Percentiles rank a stretch among this genome's conserved stretches.
Evolutionary conservation across 2,888 invertebrate species (phyloP).

Genomic region (Philereme transversata): DNA sequence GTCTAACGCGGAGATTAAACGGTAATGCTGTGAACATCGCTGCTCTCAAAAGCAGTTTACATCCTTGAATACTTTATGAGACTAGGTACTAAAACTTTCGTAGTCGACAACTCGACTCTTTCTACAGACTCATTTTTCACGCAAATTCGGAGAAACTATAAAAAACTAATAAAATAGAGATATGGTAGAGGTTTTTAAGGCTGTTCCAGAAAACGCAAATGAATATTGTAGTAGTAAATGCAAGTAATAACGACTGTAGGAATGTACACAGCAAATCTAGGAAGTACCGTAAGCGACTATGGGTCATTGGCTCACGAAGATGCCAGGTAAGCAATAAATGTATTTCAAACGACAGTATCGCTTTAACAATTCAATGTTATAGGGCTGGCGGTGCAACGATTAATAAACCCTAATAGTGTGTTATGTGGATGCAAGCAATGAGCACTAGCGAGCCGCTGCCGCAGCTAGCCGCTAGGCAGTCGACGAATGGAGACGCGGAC

Average conservation of each 20-base stretch:
- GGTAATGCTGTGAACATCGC: conserved; percentile 49
- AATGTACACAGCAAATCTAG: conserved; percentile 58
- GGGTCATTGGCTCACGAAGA: conserved; percentile 76
- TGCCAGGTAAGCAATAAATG: conserved; percentile 67
- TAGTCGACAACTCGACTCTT: conserved; percentile 12
- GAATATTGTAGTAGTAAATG: conserved; percentile 27
- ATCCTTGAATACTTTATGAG: conserved; percentile 40
- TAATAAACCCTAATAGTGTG: conserved; percentile 28
- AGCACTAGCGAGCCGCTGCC: conserved; percentile 8
- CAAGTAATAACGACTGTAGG: conserved; percentile 49
- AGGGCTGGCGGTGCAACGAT: conserved; percentile 35
- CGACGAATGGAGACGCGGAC: conserved; percentile 34
- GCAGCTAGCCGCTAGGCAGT: not conserved
- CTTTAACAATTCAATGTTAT: conserved; percentile 53
- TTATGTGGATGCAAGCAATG: conserved; percentile 15
- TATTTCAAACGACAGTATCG: conserved; percentile 59
- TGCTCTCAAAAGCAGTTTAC: conserved; percentile 39
- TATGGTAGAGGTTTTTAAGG: not conserved
- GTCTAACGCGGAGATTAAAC: conserved; percentile 51
- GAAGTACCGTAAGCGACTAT: conserved; percentile 72
- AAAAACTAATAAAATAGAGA: conserved; percentile 1
- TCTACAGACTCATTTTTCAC: conserved; percentile 6
- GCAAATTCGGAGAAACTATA: conserved; percentile 13
- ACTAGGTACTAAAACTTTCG: conserved; percentile 24
- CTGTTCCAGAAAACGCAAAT: conserved; percentile 14